Base-by-base conservation (phyloP, 1,140 invertebrate species). In the Leptinotarsa defecta region DNA sequence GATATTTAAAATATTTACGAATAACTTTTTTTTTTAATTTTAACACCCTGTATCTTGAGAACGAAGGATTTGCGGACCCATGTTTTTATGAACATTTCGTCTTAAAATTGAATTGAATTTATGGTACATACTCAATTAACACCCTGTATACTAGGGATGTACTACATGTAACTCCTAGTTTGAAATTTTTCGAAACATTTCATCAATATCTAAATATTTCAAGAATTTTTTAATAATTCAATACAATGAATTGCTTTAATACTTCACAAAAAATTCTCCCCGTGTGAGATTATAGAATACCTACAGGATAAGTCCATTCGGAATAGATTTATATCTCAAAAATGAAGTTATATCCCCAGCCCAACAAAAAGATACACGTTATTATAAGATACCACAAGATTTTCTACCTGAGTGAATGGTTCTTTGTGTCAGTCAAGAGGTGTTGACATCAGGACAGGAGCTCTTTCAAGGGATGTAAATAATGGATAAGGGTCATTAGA, bases 371-470 rank as follows among this genome's bases (percentile, higher is more conserved):
- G 67, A 43, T 19, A 71, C 20, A 71, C 48, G 49, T 22, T 71
- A 71, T 48, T 71, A 48, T 48, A 62, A 57, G 20, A 71, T 24
- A 71, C 70, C 70, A 20, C 70, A 71, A 24, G n/a, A 71, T 61
- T 61, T 68, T 57, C 52, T 71, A 71, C 70, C 70, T 71, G 70
- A 13, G 20, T 27, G 49, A 57, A 57, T 57, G n/a, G 22, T 52
- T 48, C 49, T 71, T 71, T 57, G 57, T 27, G 48, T 71, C 70
- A 71, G 70, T 71, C 70, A 71, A 71, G 70, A 71, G 70, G 70
- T 71, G 70, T 71, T 71, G 70, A 71, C 70, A 71, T 57, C 49
- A 48, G 13, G 48, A 68, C 67, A 43, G 67, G 15, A 68, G 67
- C 34, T 20, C 67, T 68, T 68, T 68, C 24, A 68, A 19, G 19